Conservation (phyloP, 2,888 invertebrate species). For the Himalopsyche japonica region DNA sequence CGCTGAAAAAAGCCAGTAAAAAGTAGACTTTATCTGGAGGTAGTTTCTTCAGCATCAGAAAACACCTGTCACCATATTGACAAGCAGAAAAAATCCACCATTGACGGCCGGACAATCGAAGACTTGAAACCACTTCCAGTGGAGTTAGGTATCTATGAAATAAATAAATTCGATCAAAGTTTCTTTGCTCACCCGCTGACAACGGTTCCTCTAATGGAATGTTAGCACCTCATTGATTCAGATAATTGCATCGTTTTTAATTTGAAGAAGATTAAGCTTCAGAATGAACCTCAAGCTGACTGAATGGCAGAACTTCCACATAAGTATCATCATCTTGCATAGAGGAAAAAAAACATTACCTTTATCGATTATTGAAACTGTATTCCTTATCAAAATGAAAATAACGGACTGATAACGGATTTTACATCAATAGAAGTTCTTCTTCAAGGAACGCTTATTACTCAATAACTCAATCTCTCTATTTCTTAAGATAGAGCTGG, state of each 20-base stretch:
- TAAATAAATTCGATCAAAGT: not conserved
- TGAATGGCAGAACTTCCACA: not conserved
- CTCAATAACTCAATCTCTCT: too few relatives aligned
- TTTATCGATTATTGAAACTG: too few relatives aligned
- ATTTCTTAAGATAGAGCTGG: too few relatives aligned
- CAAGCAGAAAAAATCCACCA: conserved; percentile 22
- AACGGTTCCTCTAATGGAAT: not conserved
- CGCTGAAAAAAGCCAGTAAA: not conserved
- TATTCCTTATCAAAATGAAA: too few relatives aligned
- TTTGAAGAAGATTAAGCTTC: not conserved
- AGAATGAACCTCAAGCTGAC: not conserved
- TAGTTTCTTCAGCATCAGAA: conserved; percentile 14
- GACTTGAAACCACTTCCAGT: not conserved
- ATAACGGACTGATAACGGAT: too few relatives aligned
- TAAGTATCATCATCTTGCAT: not conserved
- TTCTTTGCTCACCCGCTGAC: not conserved
- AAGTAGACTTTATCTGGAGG: not conserved
- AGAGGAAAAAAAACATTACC: too few relatives aligned
- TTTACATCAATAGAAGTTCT: too few relatives aligned
- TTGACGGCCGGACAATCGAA: conserved; percentile 9
- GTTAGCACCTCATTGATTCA: not conserved
- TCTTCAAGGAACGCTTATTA: too few relatives aligned
- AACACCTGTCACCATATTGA: conserved; percentile 9
- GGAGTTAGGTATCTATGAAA: not conserved
- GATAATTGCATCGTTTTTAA: not conserved